These are phyloP conservation scores for Micrastur ruficollis DNA, from an alignment of 2,797 vertebrate species.

Conservation along the genomic window DNA sequence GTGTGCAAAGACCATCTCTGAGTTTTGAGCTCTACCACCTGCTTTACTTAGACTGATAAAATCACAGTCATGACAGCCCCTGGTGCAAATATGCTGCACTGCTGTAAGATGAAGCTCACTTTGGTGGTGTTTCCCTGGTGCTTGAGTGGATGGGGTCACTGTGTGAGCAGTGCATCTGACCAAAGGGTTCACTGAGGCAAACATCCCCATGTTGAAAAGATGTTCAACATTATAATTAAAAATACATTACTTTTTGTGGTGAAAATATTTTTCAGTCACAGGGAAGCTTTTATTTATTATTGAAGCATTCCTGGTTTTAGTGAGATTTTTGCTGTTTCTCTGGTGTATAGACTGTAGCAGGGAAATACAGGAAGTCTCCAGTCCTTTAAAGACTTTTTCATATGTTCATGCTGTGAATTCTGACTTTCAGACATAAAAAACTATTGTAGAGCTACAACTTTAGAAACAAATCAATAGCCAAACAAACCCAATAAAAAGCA, in stretches of 20 bases:
- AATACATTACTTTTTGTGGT: neutral
- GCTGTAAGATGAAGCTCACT: neutral
- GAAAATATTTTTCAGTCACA: conserved; percentile 1
- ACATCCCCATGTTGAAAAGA: neutral
- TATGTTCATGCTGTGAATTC: neutral
- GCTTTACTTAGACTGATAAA: neutral
- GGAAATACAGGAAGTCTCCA: neutral
- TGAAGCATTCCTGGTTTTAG: neutral
- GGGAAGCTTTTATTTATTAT: conserved; percentile 40
- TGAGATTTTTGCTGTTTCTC: conserved; percentile 18
- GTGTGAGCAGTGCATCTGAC: neutral
- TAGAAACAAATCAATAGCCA: neutral
- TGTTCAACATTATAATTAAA: neutral
- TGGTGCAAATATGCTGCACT: neutral
- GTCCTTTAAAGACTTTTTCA: neutral
- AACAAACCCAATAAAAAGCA: neutral
- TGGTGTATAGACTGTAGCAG: neutral
- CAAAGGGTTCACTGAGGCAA: neutral
- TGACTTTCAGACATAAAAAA: neutral
- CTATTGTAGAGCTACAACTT: neutral
- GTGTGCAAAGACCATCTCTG: neutral
- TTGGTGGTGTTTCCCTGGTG: neutral
- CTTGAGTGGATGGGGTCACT: neutral
- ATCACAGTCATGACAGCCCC: rapidly evolving
- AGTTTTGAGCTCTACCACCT: neutral